Conservation (phyloP, 2,113 vertebrate species). For the Oncorhynchus kisutch region DNA sequence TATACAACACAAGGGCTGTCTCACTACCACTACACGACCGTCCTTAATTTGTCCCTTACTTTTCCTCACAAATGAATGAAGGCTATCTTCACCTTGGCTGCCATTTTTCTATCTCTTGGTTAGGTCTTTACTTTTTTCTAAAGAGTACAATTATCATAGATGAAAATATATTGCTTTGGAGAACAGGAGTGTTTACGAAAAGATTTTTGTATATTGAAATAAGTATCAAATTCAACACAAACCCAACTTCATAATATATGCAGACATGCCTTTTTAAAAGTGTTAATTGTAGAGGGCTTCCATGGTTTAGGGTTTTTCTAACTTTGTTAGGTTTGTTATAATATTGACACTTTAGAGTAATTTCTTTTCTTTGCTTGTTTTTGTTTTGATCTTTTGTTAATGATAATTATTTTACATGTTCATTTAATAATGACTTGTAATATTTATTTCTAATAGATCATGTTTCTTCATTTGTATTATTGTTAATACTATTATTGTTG, state of each 20-base stretch:
- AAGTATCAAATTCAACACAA: slow-evolving; percentile 51
- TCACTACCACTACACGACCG: slow-evolving; percentile 13
- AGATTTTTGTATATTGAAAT: slow-evolving; percentile 53
- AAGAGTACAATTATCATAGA: slow-evolving; percentile 48
- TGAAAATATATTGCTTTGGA: slow-evolving; percentile 36
- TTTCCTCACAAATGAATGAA: slow-evolving; percentile 1
- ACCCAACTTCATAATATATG: slow-evolving; percentile 59
- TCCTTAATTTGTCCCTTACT: slow-evolving; percentile 25
- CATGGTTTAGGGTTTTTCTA: slow-evolving; percentile 70
- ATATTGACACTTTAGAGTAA: slow-evolving; percentile 46
- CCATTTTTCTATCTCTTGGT: slow-evolving; percentile 51
- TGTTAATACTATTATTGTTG: slow-evolving; percentile 54
- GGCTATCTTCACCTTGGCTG: slow-evolving; percentile 44
- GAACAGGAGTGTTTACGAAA: slow-evolving; percentile 42
- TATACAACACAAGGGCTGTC: slow-evolving; percentile 5
- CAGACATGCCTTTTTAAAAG: slow-evolving; percentile 76
- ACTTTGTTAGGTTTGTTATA: slow-evolving; percentile 73
- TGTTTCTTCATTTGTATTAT: slow-evolving; percentile 59
- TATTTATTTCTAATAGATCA: slow-evolving; percentile 86
- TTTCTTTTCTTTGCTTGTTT: slow-evolving; percentile 46
- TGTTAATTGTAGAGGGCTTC: slow-evolving; percentile 74
- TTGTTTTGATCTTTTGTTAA: slow-evolving; percentile 66
- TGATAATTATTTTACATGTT: slow-evolving; percentile 69
- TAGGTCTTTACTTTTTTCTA: slow-evolving; percentile 40
- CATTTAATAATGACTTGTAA: slow-evolving; percentile 74